Conservation (phyloP, 2,888 invertebrate species). For the Leptura quadrifasciata region DNA sequence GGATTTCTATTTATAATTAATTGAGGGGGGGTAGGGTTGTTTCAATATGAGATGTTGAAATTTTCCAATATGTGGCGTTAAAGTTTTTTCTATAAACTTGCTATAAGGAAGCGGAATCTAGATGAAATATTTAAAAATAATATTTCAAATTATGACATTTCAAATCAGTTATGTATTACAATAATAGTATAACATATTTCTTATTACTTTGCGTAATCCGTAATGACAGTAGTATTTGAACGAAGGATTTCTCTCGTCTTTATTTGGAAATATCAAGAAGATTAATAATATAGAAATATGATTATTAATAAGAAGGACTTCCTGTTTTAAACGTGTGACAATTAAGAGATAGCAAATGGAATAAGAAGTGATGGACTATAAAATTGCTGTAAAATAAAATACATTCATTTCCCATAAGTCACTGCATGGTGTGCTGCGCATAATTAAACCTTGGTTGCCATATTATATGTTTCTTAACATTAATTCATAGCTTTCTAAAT, state of each 20-base stretch:
- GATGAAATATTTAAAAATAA: no score
- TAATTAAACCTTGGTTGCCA: slow-evolving; percentile 25
- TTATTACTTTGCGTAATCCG: not conserved
- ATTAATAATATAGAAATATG: not conserved
- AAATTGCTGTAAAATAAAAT: not conserved
- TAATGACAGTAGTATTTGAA: not conserved
- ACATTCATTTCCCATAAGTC: not conserved
- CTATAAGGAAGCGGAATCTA: no score
- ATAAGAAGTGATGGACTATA: not conserved
- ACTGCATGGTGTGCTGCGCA: not conserved
- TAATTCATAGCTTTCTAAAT: slow-evolving; percentile 13
- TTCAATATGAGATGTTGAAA: no score
- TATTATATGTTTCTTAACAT: slow-evolving; percentile 9
- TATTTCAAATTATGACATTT: no score
- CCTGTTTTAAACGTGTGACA: not conserved
- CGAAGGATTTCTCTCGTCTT: not conserved
- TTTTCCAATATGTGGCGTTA: no score
- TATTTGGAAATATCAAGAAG: not conserved
- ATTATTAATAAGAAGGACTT: not conserved
- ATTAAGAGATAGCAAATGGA: not conserved
- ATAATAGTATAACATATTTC: no score
- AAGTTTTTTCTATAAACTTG: no score
- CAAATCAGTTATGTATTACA: no score
- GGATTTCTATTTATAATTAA: no score
- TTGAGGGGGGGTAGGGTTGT: no score